These are phyloP conservation scores for Tiaroga cobitis DNA, from an alignment of 2,797 vertebrate genomes.

Conservation along the genomic window DNA sequence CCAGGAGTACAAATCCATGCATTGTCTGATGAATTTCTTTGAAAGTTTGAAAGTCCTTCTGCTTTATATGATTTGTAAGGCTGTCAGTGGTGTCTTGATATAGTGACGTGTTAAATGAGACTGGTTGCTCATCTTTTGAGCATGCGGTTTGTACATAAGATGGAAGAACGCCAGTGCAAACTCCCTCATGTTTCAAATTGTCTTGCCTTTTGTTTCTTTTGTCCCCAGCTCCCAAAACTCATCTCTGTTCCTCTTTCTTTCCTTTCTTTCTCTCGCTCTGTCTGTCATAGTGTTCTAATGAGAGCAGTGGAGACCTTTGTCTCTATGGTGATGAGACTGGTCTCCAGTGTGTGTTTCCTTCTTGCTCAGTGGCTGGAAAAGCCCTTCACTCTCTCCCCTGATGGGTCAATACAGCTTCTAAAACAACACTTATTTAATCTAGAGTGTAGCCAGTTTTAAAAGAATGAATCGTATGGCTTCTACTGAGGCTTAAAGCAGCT, in stretches of 20 bases:
- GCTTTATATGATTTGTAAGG: not conserved
- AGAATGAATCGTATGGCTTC: not conserved
- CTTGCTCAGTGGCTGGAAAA: constrained; percentile 52
- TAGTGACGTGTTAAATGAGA: not conserved
- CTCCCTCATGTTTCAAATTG: not conserved
- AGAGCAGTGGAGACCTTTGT: constrained; percentile 78
- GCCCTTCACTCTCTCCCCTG: constrained; percentile 49
- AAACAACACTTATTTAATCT: constrained; percentile 20
- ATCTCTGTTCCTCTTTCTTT: constrained; percentile 34
- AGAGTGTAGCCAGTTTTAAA: not conserved
- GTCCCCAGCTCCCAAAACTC: constrained; percentile 7
- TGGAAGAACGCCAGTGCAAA: not conserved
- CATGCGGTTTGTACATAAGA: not conserved
- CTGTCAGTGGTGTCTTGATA: not conserved
- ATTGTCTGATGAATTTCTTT: not conserved
- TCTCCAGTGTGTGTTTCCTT: constrained; percentile 65
- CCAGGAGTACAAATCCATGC: not conserved
- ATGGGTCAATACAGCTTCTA: constrained; percentile 45
- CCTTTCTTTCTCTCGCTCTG: constrained; percentile 54
- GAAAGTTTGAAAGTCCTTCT: not conserved
- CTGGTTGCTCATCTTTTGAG: not conserved
- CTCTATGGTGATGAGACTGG: constrained; percentile 84
- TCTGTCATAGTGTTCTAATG: constrained; percentile 65
- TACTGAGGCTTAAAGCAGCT: not conserved
- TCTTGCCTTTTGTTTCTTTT: constrained; percentile 19